Base-by-base conservation (phyloP, 2,797 vertebrate species). In the Girardinus metallicus region DNA sequence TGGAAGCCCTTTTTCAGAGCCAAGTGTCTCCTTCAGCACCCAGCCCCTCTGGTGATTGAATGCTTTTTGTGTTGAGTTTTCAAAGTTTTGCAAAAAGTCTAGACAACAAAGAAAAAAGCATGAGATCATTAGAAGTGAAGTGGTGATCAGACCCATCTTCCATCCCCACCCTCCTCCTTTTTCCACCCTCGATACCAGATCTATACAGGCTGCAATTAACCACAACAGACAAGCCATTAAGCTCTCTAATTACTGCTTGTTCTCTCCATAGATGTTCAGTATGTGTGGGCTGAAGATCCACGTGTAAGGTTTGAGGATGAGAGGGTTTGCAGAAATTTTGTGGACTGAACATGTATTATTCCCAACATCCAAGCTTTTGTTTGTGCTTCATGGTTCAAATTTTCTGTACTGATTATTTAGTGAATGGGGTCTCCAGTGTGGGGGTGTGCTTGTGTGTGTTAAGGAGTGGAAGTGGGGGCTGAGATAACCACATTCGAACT, bases 171-270 rank as follows among this genome's bases (percentile, higher is more conserved):
- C 70, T 29, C 36, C 81, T 12, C 70, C 41, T 60, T 60, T 73
- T 18, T 26, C 78, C 79, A 66, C 74, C 74, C 51, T 34, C 49
- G 66, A 60, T 60, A 64, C 46, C 75, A 73, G 70, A 90, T 90
- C 87, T 70, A 93, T 89, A 87, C 87, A 91, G 84, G 84, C 92
- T 89, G 91, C 90, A 95, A 95, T 95, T 94, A 94, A 93, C 55
- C 88, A 93, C 92, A 93, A 93, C 94, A 95, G 81, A 92, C 79
- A 76, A 91, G 87, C 89, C 89, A 94, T 93, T 93, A 92, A 79
- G 74, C 72, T 43, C 68, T 81, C 92, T 94, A 94, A 94, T 94
- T 93, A 93, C 87, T 77, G 91, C 88, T 91, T 91, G 91, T 93
- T 91, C 88, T 81, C 76, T 86, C 85, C 85, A 84, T 78, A 43